Base-by-base conservation (phyloP, 2,797 vertebrate species). In the Pteronotus mesoamericanus region DNA sequence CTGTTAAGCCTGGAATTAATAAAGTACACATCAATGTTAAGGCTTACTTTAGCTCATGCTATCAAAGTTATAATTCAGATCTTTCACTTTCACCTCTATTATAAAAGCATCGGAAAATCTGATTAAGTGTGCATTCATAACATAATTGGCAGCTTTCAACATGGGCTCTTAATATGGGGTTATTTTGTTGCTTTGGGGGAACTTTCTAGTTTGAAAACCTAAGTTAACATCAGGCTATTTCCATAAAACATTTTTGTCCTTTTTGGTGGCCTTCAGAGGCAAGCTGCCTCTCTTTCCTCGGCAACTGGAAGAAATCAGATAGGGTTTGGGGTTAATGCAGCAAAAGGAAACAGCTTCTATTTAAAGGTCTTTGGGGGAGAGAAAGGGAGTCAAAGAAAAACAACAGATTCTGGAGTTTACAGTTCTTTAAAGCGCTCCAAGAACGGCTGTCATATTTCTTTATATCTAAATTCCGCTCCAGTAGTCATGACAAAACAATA, bases 311-410 rank as follows among this genome's bases (percentile, higher is more conserved):
- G 69, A 94, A 86, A 94, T 82, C 87, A 95, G 93, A 94, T 39
- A 94, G 89, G 77, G 89, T 39, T 84, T 83, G 93, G 94, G 95
- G 91, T 90, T 92, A 95, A 87, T 1, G 6, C 69, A 55, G 83
- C 64, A 85, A 94, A 94, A 96, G 96, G 80, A 96, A 97, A 84
- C 71, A 34, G 91, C 55, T 77, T 96, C 94, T 97, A 97, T 96
- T 96, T 96, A 96, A 98, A 97, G 84, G 68, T 87, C 71, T 95
- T 84, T 14, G 29, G 84, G 75, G 77, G 71, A 29, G 75, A 91
- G 51, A 66, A 53, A 86, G 42, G 26, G 66, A 91, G 86, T 75
- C 72, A 26, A 89, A 74, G 32, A 55, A 93, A 74, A 94, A 80
- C 24, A 85, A 69, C 42, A 48, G 94, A 95, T 86, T 85, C 92